Evolutionary conservation across 2,888 invertebrate genomes (phyloP), one percentile per base, ranked within the genome.

Genomic region (Drosophila lutescens): DNA sequence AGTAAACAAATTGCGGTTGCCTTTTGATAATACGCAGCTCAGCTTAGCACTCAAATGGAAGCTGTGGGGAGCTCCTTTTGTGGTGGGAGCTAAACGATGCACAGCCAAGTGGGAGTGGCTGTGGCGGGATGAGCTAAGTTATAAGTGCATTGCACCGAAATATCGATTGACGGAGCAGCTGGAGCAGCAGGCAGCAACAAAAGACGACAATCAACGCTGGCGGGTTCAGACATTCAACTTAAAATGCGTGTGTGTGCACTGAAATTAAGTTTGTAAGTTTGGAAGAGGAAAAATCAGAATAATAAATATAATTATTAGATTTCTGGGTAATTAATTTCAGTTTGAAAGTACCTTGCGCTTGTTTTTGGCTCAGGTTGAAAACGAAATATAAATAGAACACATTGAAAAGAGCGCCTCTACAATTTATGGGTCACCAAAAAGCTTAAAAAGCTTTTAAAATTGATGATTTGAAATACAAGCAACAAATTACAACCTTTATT

Each of bases 141-240:
- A 76, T 87, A 86, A 86, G 88, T 86, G 80, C 85, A 85, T 76
- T 85, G 88, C 84, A 88, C 85, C 80, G 86, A 86, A 86, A 88
- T 80, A 88, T 88, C 88, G 86, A 84, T 84, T 86, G 86, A 83
- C 76, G 78, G 76, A 63, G 61, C 68, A 77, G 74, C 69, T 59
- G 51, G 57, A 53, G 50, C 56, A 47, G 49, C 59, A 56, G 43
- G 55, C 41, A 40, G 32, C 74, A 61, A 75, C 69, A 62, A 87
- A 82, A 79, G 84, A 74, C 69, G 74, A 73, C 69, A 74, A 74
- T 43, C 68, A 59, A 73, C 55, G 62, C 58, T 71, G 71, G 51
- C 67, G 50, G 47, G 58, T 75, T 63, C 69, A 73, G 72, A 43
- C 72, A 36, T 73, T 72, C 73, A 73, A 73, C 65, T 63, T 63